Conservation (phyloP, 2,888 invertebrate species). For the Lithophane semibrunnea region DNA sequence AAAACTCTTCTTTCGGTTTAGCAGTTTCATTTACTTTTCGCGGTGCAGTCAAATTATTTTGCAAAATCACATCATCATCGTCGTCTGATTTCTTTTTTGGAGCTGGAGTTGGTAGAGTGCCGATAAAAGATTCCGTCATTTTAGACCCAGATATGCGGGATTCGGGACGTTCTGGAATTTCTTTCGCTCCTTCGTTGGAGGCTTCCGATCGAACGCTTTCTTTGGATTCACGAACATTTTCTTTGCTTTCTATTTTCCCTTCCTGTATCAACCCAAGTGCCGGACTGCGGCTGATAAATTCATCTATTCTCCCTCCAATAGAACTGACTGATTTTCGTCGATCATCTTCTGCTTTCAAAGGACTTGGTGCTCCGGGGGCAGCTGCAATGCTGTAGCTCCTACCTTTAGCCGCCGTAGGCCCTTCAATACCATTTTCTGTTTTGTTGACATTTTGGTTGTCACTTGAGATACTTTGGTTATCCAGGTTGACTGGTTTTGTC, state of each 20-base stretch:
- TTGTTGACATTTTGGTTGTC: constrained; percentile 80
- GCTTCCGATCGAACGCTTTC: constrained; percentile 85
- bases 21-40: constrained; percentile 71
- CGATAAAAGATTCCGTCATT: constrained; percentile 89
- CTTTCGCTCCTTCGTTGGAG: constrained; percentile 77
- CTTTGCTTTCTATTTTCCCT: constrained; percentile 84
- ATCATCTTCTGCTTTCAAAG: constrained; percentile 87
- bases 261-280: constrained; percentile 88
- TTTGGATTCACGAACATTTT: constrained; percentile 84
- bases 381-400: constrained; percentile 90
- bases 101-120: constrained; percentile 80
- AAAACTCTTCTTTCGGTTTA: constrained; percentile 80
- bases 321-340: constrained; percentile 88
- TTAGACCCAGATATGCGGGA: constrained; percentile 86
- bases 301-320: constrained; percentile 85
- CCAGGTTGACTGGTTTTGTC: constrained; percentile 87
- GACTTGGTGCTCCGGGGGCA: constrained; percentile 86
- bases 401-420: constrained; percentile 86
- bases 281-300: constrained; percentile 81
- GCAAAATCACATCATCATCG: constrained; percentile 86
- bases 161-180: constrained; percentile 83
- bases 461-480: constrained; percentile 80
- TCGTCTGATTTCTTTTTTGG: constrained; percentile 84
- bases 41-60: constrained; percentile 75
- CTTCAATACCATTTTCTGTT: constrained; percentile 82